Conservation (phyloP, 2,113 vertebrate genomes). For the Chionomys nivalis region DNA sequence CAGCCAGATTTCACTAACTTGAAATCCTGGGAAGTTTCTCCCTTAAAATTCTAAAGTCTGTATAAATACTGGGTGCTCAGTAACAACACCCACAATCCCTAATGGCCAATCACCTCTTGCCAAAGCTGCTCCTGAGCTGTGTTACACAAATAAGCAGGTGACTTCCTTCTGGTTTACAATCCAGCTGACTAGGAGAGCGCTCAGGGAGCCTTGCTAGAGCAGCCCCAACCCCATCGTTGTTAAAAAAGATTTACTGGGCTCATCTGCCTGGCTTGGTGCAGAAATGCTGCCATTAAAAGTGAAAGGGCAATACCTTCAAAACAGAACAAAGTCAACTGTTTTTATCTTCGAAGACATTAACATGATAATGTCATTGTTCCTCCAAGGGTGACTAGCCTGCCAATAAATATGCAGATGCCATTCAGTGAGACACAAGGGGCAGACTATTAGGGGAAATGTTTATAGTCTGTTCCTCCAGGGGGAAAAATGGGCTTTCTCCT, state of each 20-base stretch:
- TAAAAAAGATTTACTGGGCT: conserved; percentile 67
- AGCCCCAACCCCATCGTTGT: neutral
- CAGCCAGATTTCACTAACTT: neutral
- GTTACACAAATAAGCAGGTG: neutral
- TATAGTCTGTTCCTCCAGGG: conserved; percentile 42
- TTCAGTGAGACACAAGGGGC: conserved; percentile 51
- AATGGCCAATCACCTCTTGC: neutral
- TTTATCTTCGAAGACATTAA: conserved; percentile 70
- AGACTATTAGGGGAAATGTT: conserved; percentile 46
- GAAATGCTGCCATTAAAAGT: conserved; percentile 72
- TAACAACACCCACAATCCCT: neutral
- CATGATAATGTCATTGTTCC: conserved; percentile 75
- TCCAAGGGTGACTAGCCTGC: conserved; percentile 61
- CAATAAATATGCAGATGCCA: conserved; percentile 69
- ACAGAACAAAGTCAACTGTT: conserved; percentile 78
- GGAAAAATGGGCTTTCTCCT: conserved; percentile 23
- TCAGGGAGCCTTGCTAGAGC: conserved; percentile 8
- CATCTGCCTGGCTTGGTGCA: neutral
- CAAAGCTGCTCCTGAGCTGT: conserved; percentile 28
- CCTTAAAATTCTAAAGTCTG: neutral
- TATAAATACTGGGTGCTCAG: neutral
- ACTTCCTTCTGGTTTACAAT: neutral
- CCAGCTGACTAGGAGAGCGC: neutral
- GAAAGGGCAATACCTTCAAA: conserved; percentile 76
- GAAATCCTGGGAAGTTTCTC: neutral